These are phyloP conservation scores for Drosophila orena DNA, from an alignment of 1,140 invertebrate genomes.

Conservation along the genomic window DNA sequence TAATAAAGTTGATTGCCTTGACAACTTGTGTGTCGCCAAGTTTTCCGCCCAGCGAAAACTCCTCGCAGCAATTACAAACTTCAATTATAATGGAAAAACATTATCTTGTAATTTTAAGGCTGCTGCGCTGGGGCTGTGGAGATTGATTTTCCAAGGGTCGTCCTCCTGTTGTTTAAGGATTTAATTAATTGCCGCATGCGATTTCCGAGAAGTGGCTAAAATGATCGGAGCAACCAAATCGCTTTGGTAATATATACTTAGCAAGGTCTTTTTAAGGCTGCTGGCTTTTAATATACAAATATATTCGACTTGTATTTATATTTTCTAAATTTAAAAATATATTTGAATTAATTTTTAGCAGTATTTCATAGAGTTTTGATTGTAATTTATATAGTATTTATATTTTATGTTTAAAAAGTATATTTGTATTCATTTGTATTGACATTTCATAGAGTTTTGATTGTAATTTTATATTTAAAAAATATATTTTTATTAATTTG, in stretches of 20 bases:
- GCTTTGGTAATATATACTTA: not conserved
- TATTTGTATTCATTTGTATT: too few species aligned
- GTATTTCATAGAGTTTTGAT: too few species aligned
- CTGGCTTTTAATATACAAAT: too few species aligned
- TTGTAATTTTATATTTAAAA: too few species aligned
- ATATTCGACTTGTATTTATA: too few species aligned
- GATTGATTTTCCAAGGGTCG: conserved; percentile 7
- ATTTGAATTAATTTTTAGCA: too few species aligned
- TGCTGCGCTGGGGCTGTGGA: not conserved
- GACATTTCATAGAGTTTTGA: too few species aligned
- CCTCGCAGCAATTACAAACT: conserved; percentile 42
- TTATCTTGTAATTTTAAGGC: conserved; percentile 40
- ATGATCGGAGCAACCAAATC: not conserved
- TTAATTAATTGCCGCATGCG: conserved; percentile 9
- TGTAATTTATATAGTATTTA: too few species aligned
- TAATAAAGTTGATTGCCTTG: conserved; percentile 59
- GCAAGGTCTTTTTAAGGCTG: not conserved
- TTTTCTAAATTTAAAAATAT: too few species aligned
- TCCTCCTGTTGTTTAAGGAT: not conserved
- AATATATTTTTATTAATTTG: too few species aligned
- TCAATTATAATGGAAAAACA: conserved; percentile 48
- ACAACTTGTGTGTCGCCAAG: conserved; percentile 53
- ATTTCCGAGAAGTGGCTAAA: not conserved
- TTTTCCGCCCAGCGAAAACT: conserved; percentile 30
- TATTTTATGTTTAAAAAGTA: too few species aligned